Base-by-base conservation (phyloP, 2,113 vertebrate species). In the Nesospiza acunhae region DNA sequence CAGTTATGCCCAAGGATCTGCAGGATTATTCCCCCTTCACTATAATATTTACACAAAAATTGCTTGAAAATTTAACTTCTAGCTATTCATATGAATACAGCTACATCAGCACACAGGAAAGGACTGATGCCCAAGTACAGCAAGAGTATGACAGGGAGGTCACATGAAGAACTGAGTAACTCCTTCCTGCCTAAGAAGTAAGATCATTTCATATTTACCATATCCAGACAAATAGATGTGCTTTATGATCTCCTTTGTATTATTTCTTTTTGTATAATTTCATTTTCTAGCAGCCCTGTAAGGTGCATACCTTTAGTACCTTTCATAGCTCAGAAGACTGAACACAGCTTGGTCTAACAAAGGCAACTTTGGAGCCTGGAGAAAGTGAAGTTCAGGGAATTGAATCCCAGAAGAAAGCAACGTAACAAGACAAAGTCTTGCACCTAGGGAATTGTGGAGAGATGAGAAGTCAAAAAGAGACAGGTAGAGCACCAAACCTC, bases 261-360 rank as follows among this genome's bases (percentile, higher is more conserved):
- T 0, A 15, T 27, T 83, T n/a, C 4, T 50, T 64, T 73, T 87
- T 53, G 41, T 66, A 27, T 3, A 5, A 9, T 84, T 91, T 70
- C 0, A 0, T 58, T 76, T 86, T 53, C 49, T 60, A 68, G 26
- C 9, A 58, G 10, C 17, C 10, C 6, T 27, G 10, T 53, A 37
- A 37, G 41, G 19, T 62, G 24, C 47, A 60, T 84, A 35, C 27
- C 5, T 76, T 62, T 28, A 60, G 27, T 15, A 69, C 4, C 7
- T 55, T 35, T 55, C 67, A 55, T 5, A 46, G 35, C n/a, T 73
- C 53, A 76, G 49, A 88, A 88, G 33, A n/a, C 20, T 80, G 28
- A 80, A 55, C 35, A 79, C 9, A 59, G 50, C 4, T 77, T 27
- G 22, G 33, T 35, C 47, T 28, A 81, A 30, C n/a, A 80, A 64